Evolutionary conservation across 2,113 vertebrate species (phyloP).

Genomic region (Varanus komodoensis): DNA sequence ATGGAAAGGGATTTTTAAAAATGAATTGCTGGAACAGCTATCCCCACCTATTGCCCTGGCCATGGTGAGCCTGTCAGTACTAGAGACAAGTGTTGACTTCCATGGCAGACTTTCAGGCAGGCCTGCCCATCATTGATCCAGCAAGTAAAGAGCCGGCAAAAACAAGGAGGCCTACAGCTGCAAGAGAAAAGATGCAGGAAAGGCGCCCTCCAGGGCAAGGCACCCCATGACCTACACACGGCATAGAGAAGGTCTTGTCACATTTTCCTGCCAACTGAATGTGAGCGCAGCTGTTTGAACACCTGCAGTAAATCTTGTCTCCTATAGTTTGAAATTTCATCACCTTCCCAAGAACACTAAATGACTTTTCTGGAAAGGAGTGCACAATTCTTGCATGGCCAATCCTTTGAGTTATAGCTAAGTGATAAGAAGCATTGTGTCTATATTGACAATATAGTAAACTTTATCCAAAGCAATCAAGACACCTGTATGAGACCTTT

Average conservation of each 20-base stretch:
- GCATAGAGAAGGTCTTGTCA: not conserved
- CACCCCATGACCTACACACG: not conserved
- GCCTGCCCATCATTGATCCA: not conserved
- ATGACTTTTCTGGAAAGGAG: not conserved
- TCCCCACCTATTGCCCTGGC: too few species aligned
- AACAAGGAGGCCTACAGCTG: not conserved
- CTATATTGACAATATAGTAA: not conserved
- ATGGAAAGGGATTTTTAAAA: too few species aligned
- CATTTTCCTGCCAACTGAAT: not conserved
- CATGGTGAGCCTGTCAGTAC: too few species aligned
- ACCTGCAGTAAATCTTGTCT: not conserved
- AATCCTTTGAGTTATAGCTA: not conserved
- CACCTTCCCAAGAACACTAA: not conserved
- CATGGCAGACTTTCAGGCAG: too few species aligned
- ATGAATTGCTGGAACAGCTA: too few species aligned
- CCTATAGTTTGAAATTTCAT: not conserved
- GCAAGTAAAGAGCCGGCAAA: not conserved
- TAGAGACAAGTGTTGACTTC: too few species aligned
- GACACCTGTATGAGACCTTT: not conserved
- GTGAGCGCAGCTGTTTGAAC: not conserved
- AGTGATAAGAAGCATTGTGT: not conserved
- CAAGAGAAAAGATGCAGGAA: not conserved
- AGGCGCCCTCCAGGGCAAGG: not conserved
- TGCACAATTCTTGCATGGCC: not conserved
- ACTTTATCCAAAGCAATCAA: conserved; percentile 11